phyloP scores from a whole-genome alignment of 2,113 vertebrate genomes.

The Micronycteris hirsuta region DNA sequence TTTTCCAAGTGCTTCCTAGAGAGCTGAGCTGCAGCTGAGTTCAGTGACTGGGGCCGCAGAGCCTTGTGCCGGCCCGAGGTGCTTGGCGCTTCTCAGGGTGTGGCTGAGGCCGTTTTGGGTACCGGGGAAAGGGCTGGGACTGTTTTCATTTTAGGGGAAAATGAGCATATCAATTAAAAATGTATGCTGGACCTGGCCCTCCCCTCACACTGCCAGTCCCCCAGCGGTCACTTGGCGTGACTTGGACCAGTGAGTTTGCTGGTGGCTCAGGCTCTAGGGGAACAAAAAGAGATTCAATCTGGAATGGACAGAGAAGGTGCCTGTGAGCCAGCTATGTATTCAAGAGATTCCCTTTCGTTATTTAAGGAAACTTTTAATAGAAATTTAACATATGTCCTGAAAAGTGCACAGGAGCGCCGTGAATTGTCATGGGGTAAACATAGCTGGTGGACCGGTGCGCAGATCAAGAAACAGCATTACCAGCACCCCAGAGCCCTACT shows the following conservation, averaged over 20 bases:
- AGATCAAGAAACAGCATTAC: not conserved
- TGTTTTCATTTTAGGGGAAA: constrained; percentile 41
- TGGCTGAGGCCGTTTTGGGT: constrained; percentile 49
- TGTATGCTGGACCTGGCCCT: constrained; percentile 8
- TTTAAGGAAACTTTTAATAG: not conserved
- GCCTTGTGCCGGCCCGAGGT: not conserved
- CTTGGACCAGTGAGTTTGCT: not conserved
- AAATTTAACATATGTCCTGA: not conserved
- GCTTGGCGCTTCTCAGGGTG: constrained; percentile 46
- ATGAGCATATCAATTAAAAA: constrained; percentile 56
- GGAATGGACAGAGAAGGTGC: not conserved
- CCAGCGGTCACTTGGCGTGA: not conserved
- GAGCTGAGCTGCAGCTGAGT: not conserved
- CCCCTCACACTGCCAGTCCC: not conserved
- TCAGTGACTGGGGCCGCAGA: not conserved
- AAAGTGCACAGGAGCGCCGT: not conserved
- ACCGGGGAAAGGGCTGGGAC: not conserved
- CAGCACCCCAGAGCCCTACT: not conserved
- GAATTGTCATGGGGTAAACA: not conserved
- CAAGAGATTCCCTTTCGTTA: not conserved
- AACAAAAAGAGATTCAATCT: not conserved
- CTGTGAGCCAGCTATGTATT: not conserved
- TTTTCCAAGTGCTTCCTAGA: not conserved
- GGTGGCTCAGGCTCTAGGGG: not conserved
- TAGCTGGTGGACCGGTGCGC: not conserved